Conservation (phyloP, 1,140 invertebrate genomes). For the Anadara kagoshimensis region DNA sequence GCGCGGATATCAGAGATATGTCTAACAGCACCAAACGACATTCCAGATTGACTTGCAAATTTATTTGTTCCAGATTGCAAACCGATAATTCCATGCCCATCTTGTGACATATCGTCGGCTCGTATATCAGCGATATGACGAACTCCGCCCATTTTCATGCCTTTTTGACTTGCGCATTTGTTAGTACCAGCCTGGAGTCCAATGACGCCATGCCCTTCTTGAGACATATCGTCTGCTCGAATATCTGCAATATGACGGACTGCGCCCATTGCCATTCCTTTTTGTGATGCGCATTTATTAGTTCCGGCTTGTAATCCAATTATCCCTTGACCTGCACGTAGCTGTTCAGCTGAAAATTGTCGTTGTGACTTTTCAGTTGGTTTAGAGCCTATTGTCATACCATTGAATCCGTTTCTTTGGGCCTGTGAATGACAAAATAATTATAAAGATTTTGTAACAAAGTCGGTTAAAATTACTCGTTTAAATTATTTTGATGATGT, state of each 20-base stretch:
- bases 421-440: slow-evolving; percentile 9
- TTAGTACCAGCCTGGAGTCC: slow-evolving; percentile 83
- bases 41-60: slow-evolving; percentile 90
- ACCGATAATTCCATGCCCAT: slow-evolving; percentile 88
- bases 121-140: slow-evolving; percentile 61
- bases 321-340: slow-evolving; percentile 89
- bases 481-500: no score
- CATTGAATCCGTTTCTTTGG: slow-evolving; percentile 63
- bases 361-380: slow-evolving; percentile 90
- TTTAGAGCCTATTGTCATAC: slow-evolving; percentile 27
- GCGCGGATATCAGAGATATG: slow-evolving; percentile 81
- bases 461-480: no score
- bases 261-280: slow-evolving; percentile 81
- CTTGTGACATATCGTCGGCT: slow-evolving; percentile 54
- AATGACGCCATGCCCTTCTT: slow-evolving; percentile 88
- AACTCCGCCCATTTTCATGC: slow-evolving; percentile 53
- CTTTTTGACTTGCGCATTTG: slow-evolving; percentile 78
- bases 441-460: no score
- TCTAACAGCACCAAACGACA: slow-evolving; percentile 90
- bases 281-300: slow-evolving; percentile 82
- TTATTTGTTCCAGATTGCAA: slow-evolving; percentile 96
- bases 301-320: slow-evolving; percentile 93
- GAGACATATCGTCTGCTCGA: slow-evolving; percentile 51
- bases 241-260: slow-evolving; percentile 61
- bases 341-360: slow-evolving; percentile 84